Evolutionary conservation across 2,113 vertebrate species (phyloP), one percentile per base, ranked within the genome.

Genomic region (Labrus mixtus): DNA sequence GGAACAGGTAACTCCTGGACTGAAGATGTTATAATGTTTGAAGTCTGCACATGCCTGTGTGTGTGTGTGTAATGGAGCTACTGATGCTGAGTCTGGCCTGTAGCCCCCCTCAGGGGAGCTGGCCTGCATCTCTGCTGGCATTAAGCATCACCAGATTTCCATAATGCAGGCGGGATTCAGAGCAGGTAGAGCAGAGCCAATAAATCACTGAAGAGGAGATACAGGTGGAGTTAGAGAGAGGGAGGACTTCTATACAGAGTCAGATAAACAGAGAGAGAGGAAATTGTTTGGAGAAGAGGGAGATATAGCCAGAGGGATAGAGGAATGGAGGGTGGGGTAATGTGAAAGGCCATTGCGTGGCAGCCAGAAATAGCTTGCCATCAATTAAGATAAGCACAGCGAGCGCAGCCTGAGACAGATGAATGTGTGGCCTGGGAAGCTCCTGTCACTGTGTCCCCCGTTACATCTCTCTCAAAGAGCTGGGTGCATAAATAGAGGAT

Each of bases 381-480:
- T 88, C 83, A 91, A 83, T 88, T 88, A 88, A 87, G 83, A 88
- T 86, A 88, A 91, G 82, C 81, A 88, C 69, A 78, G 82, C 57
- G 68, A 84, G 70, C 41, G 16, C 67, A 86, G 61, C 65, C 59
- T 63, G 68, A 73, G 79, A 85, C 82, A 78, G 80, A 89, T 86
- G 85, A 81, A 79, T 76, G 79, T 64, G 77, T 60, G 81, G 73
- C 68, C 71, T 57, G 60, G 73, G 70, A 78, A 79, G 76, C 84
- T 79, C 54, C 46, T 68, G 70, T 67, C 83, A 89, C 62, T 22
- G 64, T 64, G 53, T 64, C 61, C n/a, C 61, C 63, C 55, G 81
- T 83, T 74, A 78, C 58, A 72, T 65, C 73, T 78, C 65, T 78
- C 56, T 82, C 64, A 73, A 54, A 68, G 66, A 79, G 43, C 46